phyloP scores from a whole-genome alignment of 2,888 invertebrate genomes.

The Drosophila fungiperda region DNA sequence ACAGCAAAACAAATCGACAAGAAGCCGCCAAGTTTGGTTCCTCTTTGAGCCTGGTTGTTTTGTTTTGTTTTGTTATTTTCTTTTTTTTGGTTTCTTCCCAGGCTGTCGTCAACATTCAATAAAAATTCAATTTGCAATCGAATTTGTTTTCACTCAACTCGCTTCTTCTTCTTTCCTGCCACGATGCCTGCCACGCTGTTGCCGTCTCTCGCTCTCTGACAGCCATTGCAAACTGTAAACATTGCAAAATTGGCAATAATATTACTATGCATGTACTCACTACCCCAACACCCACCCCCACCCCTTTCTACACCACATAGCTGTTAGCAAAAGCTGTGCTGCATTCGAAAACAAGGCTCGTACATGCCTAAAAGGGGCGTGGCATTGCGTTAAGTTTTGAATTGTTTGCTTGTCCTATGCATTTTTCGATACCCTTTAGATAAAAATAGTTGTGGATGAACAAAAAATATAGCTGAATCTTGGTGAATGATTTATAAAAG shows the following conservation, averaged over 20 bases:
- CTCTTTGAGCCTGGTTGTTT: not conserved
- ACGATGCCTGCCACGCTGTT: not conserved
- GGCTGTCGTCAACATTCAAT: slow-evolving; percentile 68
- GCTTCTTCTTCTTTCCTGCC: slow-evolving; percentile 1
- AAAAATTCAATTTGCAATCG: slow-evolving; percentile 79
- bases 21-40: slow-evolving; percentile 32
- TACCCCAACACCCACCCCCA: not conserved
- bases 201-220: slow-evolving; percentile 32
- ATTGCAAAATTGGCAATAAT: slow-evolving; percentile 71
- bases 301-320: not conserved
- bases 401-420: slow-evolving; percentile 9
- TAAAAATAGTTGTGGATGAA: not conserved
- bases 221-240: slow-evolving; percentile 68
- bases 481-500: not conserved
- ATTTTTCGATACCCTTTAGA: not conserved
- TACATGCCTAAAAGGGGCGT: slow-evolving; percentile 14
- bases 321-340: slow-evolving; percentile 8
- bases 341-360: slow-evolving; percentile 13
- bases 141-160: slow-evolving; percentile 69
- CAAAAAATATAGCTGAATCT: not conserved
- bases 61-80: too few species aligned
- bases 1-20: slow-evolving; percentile 46
- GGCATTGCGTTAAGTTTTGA: slow-evolving; percentile 23
- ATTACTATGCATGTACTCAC: slow-evolving; percentile 45
- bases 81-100: slow-evolving; percentile 27